Conservation (phyloP, 2,888 invertebrate genomes). For the Aphelenchoides bicaudatus region DNA sequence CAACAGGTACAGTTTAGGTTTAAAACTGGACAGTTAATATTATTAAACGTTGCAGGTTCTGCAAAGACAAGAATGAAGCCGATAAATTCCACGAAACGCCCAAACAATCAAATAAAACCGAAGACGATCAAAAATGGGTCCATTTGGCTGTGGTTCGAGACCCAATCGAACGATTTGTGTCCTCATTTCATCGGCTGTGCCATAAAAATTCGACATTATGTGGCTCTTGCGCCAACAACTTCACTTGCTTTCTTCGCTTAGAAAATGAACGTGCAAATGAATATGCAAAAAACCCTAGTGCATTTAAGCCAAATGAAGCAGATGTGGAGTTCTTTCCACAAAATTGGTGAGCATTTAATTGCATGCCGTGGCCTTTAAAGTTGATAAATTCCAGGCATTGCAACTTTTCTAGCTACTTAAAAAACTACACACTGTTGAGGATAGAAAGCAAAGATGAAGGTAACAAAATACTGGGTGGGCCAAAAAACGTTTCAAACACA, state of each 20-base stretch:
- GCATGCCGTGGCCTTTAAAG: neutral
- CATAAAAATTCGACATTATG: too few species aligned
- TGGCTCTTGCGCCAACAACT: neutral
- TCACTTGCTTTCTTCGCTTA: slow-evolving; percentile 2
- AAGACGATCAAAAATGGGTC: neutral
- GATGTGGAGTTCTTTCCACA: slow-evolving; percentile 8
- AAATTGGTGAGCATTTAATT: neutral
- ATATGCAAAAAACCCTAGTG: neutral
- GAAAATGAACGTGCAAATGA: neutral
- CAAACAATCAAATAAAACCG: neutral
- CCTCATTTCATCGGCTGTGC: too few species aligned
- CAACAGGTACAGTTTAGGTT: neutral
- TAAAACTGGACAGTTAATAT: too few species aligned
- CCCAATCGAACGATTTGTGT: slow-evolving; percentile 7
- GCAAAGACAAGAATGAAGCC: neutral
- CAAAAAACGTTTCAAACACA: too few species aligned
- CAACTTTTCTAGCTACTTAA: neutral
- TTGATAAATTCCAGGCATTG: neutral
- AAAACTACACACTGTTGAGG: slow-evolving; percentile 7
- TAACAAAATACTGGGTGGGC: too few species aligned
- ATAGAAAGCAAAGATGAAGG: slow-evolving; percentile 6
- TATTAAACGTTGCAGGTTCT: neutral
- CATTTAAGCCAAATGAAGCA: neutral
- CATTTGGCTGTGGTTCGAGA: neutral
- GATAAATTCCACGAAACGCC: slow-evolving; percentile 1